Percentiles rank a stretch among this genome's conserved stretches.
Evolutionary conservation across 2,888 invertebrate species (phyloP).

Genomic region (Chouioia cunea): DNA sequence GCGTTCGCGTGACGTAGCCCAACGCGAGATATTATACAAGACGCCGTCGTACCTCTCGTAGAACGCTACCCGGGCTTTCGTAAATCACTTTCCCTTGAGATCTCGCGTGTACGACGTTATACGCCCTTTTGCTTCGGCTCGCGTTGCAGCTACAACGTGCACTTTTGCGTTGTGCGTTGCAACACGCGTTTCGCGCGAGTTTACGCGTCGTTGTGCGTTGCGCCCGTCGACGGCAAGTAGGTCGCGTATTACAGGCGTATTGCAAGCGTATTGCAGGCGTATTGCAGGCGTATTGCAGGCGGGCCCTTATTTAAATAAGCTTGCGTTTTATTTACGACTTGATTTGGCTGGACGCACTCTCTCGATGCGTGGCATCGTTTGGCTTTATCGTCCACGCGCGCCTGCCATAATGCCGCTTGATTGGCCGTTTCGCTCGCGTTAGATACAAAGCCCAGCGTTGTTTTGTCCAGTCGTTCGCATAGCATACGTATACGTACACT

Average conservation of each 20-base stretch:
- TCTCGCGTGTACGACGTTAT: background rate
- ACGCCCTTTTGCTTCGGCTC: constrained; percentile 1
- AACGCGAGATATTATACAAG: background rate
- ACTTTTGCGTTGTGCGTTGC: too few relatives aligned
- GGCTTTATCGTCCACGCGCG: constrained; percentile 6
- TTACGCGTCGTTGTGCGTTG: too few relatives aligned
- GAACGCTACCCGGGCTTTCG: constrained; percentile 26
- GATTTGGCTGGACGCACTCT: constrained; percentile 17
- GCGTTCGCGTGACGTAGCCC: too few relatives aligned
- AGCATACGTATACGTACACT: too few relatives aligned
- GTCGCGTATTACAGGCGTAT: too few relatives aligned
- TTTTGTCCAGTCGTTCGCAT: too few relatives aligned
- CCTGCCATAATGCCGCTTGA: background rate
- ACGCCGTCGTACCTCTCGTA: background rate
- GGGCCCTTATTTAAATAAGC: too few relatives aligned
- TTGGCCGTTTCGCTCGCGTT: background rate
- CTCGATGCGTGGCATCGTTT: constrained; percentile 24
- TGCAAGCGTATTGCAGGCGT: too few relatives aligned
- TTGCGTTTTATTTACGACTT: background rate
- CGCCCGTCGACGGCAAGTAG: too few relatives aligned
- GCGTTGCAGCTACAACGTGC: background rate
- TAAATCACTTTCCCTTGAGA: constrained; percentile 23
- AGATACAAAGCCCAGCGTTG: too few relatives aligned
- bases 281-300: too few relatives aligned
- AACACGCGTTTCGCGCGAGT: too few relatives aligned